Conservation (phyloP, 2,113 vertebrate species). For the Podiceps cristatus region DNA sequence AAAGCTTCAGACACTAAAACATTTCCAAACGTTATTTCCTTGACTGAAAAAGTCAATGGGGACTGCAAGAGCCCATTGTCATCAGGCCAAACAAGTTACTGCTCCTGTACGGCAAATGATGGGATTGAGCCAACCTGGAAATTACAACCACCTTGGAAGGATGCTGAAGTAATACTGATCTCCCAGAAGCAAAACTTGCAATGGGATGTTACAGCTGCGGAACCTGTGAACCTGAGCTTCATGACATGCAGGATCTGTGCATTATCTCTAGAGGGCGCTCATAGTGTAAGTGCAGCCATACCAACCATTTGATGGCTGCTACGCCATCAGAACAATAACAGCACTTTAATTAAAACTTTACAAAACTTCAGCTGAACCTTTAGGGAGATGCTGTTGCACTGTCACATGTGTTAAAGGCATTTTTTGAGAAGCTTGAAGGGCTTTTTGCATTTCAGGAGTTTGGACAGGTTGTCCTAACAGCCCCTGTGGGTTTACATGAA, state of each 20-base stretch:
- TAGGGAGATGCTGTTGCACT: not conserved
- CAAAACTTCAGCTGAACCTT: not conserved
- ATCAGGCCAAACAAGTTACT: not conserved
- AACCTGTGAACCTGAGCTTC: not conserved
- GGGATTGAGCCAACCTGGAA: not conserved
- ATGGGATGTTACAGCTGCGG: not conserved
- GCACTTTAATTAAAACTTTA: not conserved
- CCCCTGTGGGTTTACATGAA: not conserved
- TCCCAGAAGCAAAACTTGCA: not conserved
- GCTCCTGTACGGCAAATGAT: not conserved
- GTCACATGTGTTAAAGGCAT: not conserved
- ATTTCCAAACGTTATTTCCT: not conserved
- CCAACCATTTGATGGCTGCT: not conserved
- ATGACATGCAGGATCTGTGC: not conserved
- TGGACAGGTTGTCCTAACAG: not conserved
- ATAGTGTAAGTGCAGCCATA: not conserved
- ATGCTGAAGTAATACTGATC: not conserved
- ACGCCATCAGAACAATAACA: fast-evolving
- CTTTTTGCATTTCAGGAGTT: constrained; percentile 47
- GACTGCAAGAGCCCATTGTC: not conserved
- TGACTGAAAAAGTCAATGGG: not conserved
- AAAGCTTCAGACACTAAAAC: not conserved
- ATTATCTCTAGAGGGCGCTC: not conserved
- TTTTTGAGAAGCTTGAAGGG: not conserved
- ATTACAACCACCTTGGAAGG: not conserved